Evolutionary conservation across 2,113 vertebrate species (phyloP), one percentile per base, ranked within the genome.

Genomic region (Pomatostomus ruficeps): DNA sequence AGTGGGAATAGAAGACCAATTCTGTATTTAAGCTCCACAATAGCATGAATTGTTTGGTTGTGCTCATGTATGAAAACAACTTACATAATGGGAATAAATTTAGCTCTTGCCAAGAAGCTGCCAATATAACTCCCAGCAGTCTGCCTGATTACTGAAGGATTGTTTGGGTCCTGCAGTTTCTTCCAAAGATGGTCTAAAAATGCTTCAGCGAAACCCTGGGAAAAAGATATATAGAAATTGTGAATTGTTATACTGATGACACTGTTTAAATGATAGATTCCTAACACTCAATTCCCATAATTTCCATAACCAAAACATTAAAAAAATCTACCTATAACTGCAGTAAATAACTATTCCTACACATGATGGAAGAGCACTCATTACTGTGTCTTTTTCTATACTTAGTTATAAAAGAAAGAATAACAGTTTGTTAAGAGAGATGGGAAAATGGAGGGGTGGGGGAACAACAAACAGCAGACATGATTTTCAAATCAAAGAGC

Each of bases 141-240:
- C 96, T 99, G 99, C 24, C 99, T 98, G 55, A 99, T 98, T 49
- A 99, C 97, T 1, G 98, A 97, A 22, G 99, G 98, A 88, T 98
- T 98, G 92, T 99, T 98, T 8, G 98, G 99, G 95, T 97, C 98
- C 88, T 99, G 99, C 21, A 99, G 77, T 77, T 98, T 98, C 95
- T 98, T 99, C 99, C 99, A 99, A 78, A 99, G 98, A 97, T 99
- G 99, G 74, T 99, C 99, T 97, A 99, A 96, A 97, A 99, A 99
- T 43, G 99, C 99, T 95, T 99, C 99, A 19, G 99, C 98, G 33
- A 99, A 97, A 8, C 98, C 98, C 99, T 99, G 89, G 24, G 72
- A 86, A 90, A 78, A 80, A 96, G 57, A 96, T 5, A 68, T 6
- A 80, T 0, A 58, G 16, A 79, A 83, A 76, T 19, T 9, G 4